Evolutionary conservation across 2,113 vertebrate genomes (phyloP).

Genomic region (Illadopsis cleaveri): DNA sequence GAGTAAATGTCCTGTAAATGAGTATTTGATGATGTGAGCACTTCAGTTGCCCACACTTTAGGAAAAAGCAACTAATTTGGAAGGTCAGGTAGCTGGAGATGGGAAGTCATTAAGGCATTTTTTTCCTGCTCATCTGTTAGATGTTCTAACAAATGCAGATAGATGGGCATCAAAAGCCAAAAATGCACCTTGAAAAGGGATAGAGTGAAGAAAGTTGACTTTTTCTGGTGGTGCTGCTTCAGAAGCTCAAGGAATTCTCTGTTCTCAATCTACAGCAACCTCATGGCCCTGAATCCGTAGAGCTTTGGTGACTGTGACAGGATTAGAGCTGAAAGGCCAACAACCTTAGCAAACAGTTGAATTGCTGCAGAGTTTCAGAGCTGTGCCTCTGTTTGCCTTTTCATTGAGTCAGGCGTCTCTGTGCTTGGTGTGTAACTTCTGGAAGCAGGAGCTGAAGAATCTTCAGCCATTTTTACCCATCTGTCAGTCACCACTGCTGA

Average conservation of each 20-base stretch:
- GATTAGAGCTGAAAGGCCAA: background rate
- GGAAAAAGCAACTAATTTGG: background rate
- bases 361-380: background rate
- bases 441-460: background rate
- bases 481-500: background rate
- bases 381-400: background rate
- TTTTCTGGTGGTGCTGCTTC: background rate
- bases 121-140: background rate
- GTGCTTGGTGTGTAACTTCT: background rate
- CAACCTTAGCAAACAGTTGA: background rate
- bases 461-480: background rate
- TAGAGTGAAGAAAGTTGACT: background rate
- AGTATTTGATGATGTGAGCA: fast-evolving
- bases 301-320: background rate
- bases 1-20: background rate
- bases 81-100: background rate
- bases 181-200: background rate
- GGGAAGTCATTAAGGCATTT: background rate
- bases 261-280: background rate
- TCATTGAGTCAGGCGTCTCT: background rate
- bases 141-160: background rate
- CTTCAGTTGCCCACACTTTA: background rate
- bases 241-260: background rate
- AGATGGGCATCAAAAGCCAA: background rate
- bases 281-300: fast-evolving